These are phyloP conservation scores for Aphelocoma coerulescens DNA, from an alignment of 2,113 vertebrate species.

Conservation along the genomic window DNA sequence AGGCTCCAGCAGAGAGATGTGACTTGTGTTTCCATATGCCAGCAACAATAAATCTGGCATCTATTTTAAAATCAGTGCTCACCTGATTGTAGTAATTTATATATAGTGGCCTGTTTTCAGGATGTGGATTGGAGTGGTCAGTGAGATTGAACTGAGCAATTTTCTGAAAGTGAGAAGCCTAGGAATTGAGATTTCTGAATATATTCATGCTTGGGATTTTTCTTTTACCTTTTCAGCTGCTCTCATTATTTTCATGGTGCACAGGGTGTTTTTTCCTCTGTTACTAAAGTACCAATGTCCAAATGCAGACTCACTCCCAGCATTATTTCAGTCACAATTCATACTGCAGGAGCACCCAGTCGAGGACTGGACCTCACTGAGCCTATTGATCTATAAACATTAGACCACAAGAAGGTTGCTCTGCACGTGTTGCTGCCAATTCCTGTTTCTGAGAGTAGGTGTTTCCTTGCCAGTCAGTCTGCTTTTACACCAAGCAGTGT, in stretches of 20 bases:
- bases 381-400: rapidly evolving
- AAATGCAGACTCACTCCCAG: background rate
- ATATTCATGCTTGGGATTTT: background rate
- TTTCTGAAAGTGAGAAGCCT: background rate
- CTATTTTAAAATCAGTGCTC: background rate
- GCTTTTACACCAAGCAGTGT: background rate
- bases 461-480: background rate
- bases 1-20: background rate
- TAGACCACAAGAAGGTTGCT: background rate
- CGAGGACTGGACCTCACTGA: rapidly evolving
- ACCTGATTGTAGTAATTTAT: background rate
- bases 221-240: background rate
- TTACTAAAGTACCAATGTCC: background rate
- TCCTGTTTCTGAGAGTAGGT: background rate
- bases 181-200: background rate
- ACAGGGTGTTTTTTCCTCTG: rapidly evolving
- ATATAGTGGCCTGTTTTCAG: background rate
- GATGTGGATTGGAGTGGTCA: background rate
- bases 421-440: rapidly evolving
- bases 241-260: background rate
- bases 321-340: background rate
- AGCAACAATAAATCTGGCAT: background rate
- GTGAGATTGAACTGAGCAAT: background rate
- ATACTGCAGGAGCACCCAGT: background rate
- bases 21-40: background rate